Evolutionary conservation across 2,888 invertebrate genomes (phyloP), one percentile per base, ranked within the genome.

Genomic region (Nomada flava): DNA sequence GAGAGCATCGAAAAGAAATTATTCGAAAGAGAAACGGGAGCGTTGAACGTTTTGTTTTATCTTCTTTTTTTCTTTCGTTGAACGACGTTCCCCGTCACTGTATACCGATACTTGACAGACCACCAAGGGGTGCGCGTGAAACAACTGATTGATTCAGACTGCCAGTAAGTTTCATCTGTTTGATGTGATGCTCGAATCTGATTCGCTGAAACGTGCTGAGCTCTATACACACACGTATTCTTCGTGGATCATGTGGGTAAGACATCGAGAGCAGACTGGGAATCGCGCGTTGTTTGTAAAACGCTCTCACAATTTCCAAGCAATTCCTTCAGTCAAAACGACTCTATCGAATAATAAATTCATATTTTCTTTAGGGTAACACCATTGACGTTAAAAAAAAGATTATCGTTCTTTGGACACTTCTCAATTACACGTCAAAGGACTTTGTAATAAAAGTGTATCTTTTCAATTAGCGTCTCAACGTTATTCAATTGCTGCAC

Each of bases 121-220:
- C 52, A 29, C 15, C 59, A 26, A 59, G 26, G 62, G 78, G 79
- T 79, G 63, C 71, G 69, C 81, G 82, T 75, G 73, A 60, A 69
- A 9, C 67, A 50, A 60, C 50, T 55, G 76, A 69, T 65, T 69
- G 65, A 69, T 64, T 62, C 65, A 60, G 73, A 64, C 63, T 79
- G 73, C 75, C 23, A 82, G 83, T 83, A 83, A 83, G 83, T 79
- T 76, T 68, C 76, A 71, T 69, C 29, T 50, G 71, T 63, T 63
- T 72, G 63, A 23, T 23, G 23, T 26, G 26, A 64, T 42, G 68
- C 64, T 70, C 50, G 63, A 60, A 55, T 11, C 52, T 47, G 68
- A 76, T 69, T 71, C 69, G 60, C 68, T 68, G 68, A 69, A 62
- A 59, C 55, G 60, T 59, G 20, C 57, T 55, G 71, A 65, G 50